Base-by-base conservation (phyloP, 2,797 vertebrate species). In the Hypotaenidia philippensis region DNA sequence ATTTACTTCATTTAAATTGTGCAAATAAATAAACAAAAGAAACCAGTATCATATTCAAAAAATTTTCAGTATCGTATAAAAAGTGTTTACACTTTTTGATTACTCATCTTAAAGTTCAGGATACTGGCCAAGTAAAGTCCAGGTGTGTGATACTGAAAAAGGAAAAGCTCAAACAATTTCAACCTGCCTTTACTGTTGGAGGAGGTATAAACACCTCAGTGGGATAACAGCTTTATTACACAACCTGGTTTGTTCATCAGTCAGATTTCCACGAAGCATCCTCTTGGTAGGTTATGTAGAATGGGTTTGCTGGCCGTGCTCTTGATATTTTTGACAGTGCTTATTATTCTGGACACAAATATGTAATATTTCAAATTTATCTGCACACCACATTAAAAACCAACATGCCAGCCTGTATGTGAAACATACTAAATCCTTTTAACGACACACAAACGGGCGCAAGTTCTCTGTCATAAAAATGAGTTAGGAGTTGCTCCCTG, bases 1-100 rank as follows among this genome's bases (percentile, higher is more conserved):
- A 96, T 94, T 82, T 53, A 78, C 55, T 40, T 81, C 29, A 95
- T 89, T 79, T 56, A 93, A 90, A 76, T n/a, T 27, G 15, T 52
- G 14, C 38, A 80, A 94, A 82, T 27, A 65, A 36, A 59, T 34
- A 57, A 61, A 57, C 27, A 77, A 78, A 85, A 74, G 5, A 12
- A 92, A 47, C 5, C 0, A 1, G 21, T 77, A 84, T 90, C 34
- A 77, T 17, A 44, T 44, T 44, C 2, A 4, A 44, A 44, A 41
- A 44, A 44, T 9, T 19, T 44, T 44, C 9, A 41, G 3, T 12
- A 21, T 31, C 11, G 59, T 16, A 55, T 2, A 71, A 66, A 53
- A 93, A 63, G 18, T 11, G 45, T 83, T 26, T 50, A 21, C 11
- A n/a, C 36, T 68, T 87, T 79, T 64, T 87, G 53, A 15, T 12